Conservation (phyloP, 1,140 invertebrate species). For the Luehdorfia chinensis region DNA sequence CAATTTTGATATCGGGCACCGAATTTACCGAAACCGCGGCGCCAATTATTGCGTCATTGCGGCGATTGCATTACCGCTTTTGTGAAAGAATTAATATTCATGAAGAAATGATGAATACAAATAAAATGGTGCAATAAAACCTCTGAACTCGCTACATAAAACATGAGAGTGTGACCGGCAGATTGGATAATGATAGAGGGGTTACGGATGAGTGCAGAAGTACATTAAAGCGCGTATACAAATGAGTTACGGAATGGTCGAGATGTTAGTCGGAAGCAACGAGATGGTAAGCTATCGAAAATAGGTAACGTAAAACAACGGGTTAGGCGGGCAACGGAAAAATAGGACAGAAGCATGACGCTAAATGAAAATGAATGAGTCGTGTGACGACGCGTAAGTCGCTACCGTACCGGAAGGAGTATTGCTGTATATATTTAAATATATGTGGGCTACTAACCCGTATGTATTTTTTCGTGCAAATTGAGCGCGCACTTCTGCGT, state of each 20-base stretch:
- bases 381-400: slow-evolving; percentile 50
- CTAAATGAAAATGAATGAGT: slow-evolving; percentile 63
- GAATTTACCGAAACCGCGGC: slow-evolving; percentile 26
- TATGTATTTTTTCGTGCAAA: slow-evolving; percentile 82
- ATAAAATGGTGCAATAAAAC: slow-evolving; percentile 50
- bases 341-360: slow-evolving; percentile 68
- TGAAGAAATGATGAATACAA: slow-evolving; percentile 65
- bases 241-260: slow-evolving; percentile 51
- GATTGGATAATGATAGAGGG: slow-evolving; percentile 39
- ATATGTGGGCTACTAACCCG: slow-evolving; percentile 78
- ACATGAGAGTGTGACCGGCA: slow-evolving; percentile 38
- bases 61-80: slow-evolving; percentile 76
- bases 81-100: slow-evolving; percentile 73
- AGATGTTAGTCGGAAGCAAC: slow-evolving; percentile 74
- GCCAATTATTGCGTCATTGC: slow-evolving; percentile 52
- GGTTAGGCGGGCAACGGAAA: slow-evolving; percentile 73
- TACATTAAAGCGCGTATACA: slow-evolving; percentile 57
- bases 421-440: slow-evolving; percentile 50
- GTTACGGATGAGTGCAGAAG: slow-evolving; percentile 60
- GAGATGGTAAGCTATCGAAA: slow-evolving; percentile 62
- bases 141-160: slow-evolving; percentile 45
- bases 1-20: slow-evolving; percentile 47
- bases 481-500: slow-evolving; percentile 82
- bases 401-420: slow-evolving; percentile 53
- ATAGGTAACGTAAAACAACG: slow-evolving; percentile 55